phyloP scores from a whole-genome alignment of 1,140 invertebrate species.

The Episyrphus balteatus region DNA sequence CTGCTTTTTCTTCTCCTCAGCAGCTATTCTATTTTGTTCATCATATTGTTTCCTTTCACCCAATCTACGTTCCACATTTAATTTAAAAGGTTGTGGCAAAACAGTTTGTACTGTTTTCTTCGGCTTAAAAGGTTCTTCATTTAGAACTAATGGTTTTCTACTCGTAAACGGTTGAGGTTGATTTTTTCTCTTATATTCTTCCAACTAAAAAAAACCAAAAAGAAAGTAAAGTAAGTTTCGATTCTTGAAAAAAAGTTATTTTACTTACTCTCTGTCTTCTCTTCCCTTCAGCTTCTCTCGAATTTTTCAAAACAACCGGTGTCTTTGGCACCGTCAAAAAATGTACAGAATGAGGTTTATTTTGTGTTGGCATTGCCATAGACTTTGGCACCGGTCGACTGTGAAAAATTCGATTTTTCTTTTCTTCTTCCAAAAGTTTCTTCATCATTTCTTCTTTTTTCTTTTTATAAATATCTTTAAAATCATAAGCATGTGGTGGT shows the following conservation, averaged over 20 bases:
- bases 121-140: slow-evolving; percentile 12
- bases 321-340: slow-evolving; percentile 20
- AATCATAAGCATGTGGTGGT: slow-evolving; percentile 14
- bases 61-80: slow-evolving; percentile 20
- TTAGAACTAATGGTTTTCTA: neutral
- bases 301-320: slow-evolving; percentile 19
- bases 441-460: slow-evolving; percentile 14
- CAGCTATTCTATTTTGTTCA: slow-evolving; percentile 10
- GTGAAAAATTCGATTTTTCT: slow-evolving; percentile 23
- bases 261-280: slow-evolving; percentile 2
- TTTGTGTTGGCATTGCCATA: slow-evolving; percentile 13
- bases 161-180: slow-evolving; percentile 6
- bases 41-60: slow-evolving; percentile 24
- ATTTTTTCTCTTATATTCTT: slow-evolving; percentile 6
- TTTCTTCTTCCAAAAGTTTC: slow-evolving; percentile 18
- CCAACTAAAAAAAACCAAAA: slow-evolving; percentile 5
- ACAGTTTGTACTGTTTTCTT: slow-evolving; percentile 1
- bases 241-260: neutral
- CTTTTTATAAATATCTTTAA: slow-evolving; percentile 14
- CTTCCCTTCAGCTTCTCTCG: slow-evolving; percentile 3
- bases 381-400: slow-evolving; percentile 30
- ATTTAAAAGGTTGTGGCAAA: slow-evolving; percentile 16
- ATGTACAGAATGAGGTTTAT: slow-evolving; percentile 12
- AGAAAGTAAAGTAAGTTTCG: neutral
- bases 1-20: slow-evolving; percentile 21